Conservation (phyloP, 2,113 vertebrate species). For the Lipotes vexillifer region DNA sequence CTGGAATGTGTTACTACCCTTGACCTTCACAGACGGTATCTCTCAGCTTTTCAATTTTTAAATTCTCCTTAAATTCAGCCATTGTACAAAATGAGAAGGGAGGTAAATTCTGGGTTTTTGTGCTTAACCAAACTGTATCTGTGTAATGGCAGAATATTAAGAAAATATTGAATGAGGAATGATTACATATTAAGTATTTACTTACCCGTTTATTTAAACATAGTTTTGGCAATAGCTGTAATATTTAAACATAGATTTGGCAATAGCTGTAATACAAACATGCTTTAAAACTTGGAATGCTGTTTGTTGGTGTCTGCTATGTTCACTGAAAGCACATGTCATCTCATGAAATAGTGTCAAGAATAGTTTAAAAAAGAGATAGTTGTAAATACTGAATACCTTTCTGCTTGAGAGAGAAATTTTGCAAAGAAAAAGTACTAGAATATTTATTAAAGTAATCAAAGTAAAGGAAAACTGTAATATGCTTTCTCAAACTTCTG, state of each 20-base stretch:
- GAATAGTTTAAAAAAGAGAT: neutral
- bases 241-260: conserved; percentile 7
- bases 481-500: neutral
- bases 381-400: neutral
- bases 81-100: neutral
- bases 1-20: neutral
- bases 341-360: neutral
- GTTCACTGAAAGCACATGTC: neutral
- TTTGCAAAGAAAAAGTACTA: neutral
- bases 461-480: neutral
- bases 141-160: neutral
- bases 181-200: conserved; percentile 3
- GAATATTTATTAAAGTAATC: conserved; percentile 3
- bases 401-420: neutral
- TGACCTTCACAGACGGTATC: neutral
- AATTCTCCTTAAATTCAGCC: neutral
- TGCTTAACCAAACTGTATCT: neutral
- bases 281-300: conserved; percentile 1
- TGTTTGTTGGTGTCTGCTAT: neutral
- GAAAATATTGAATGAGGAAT: neutral
- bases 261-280: neutral
- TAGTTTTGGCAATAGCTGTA: neutral
- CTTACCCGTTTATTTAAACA: neutral
- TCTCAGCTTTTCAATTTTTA: neutral
- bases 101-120: neutral